Evolutionary conservation across 2,113 vertebrate genomes (phyloP).

Genomic region (Acanthochromis polyacanthus): DNA sequence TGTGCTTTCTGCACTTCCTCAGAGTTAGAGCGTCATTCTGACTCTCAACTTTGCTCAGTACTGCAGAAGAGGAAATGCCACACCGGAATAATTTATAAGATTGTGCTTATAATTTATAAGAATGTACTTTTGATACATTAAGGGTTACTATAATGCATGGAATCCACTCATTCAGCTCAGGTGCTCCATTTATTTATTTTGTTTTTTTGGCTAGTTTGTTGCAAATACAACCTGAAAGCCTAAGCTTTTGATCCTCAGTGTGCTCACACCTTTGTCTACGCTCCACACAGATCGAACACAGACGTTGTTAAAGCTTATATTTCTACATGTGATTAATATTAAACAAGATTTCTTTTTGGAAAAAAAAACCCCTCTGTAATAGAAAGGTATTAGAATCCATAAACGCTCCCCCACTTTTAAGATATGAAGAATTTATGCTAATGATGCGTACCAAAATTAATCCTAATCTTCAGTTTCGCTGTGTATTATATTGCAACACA

Average conservation of each 20-base stretch:
- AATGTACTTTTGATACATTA: no score
- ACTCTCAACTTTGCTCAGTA: constrained; percentile 23
- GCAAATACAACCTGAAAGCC: constrained; percentile 9
- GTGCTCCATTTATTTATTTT: not conserved
- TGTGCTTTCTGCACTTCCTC: not conserved
- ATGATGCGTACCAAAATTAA: constrained; percentile 48
- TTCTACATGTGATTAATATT: not conserved
- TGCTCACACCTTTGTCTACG: not conserved
- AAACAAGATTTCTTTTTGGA: not conserved
- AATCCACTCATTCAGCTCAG: not conserved
- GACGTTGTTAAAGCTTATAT: not conserved
- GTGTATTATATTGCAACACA: constrained; percentile 48
- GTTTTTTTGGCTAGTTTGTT: not conserved
- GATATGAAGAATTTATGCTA: constrained; percentile 43
- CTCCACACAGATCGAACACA: not conserved
- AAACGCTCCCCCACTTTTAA: constrained; percentile 7
- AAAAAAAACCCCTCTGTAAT: not conserved
- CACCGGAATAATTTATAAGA: no score
- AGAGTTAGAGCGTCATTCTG: not conserved
- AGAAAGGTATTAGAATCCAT: constrained; percentile 14
- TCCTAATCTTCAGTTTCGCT: constrained; percentile 61
- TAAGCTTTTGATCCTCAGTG: constrained; percentile 5
- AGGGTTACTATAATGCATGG: not conserved
- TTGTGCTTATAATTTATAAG: no score
- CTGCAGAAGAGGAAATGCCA: not conserved